Evolutionary conservation across 2,113 vertebrate genomes (phyloP).

Genomic region (Larimichthys crocea): DNA sequence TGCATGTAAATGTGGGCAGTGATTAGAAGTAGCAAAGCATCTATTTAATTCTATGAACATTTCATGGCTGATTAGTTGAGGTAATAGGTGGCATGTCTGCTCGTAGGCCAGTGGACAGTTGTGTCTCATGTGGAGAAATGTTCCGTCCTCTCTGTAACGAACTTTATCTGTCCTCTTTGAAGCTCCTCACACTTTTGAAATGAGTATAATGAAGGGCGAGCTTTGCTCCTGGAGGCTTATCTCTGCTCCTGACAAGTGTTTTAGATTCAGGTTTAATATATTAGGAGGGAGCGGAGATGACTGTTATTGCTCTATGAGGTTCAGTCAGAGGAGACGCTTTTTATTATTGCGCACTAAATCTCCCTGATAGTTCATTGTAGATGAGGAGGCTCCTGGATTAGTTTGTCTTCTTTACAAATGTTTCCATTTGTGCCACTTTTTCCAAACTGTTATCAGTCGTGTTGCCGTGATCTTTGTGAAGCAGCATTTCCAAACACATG

Average conservation of each 20-base stretch:
- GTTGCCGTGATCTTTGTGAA: neutral
- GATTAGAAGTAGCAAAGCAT: constrained; percentile 17
- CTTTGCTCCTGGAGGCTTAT: neutral
- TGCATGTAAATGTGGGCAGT: constrained; percentile 24
- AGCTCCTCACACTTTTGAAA: neutral
- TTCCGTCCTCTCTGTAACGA: neutral
- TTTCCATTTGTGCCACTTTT: constrained; percentile 1
- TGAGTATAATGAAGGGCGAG: neutral
- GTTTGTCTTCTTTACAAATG: constrained; percentile 25
- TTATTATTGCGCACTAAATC: constrained; percentile 33
- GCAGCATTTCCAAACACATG: constrained; percentile 5
- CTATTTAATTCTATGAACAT: constrained; percentile 16
- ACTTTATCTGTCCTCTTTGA: neutral
- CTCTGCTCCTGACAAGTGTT: constrained; percentile 9
- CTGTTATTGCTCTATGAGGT: constrained; percentile 13
- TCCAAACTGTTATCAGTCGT: neutral
- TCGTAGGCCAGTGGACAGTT: neutral
- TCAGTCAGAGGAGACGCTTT: constrained; percentile 20
- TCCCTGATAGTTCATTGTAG: neutral
- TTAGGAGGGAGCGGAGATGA: neutral
- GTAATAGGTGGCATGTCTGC: neutral
- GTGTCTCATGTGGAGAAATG: neutral
- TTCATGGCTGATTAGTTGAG: constrained; percentile 24
- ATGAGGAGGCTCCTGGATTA: neutral
- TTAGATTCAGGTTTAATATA: constrained; percentile 14